phyloP scores from a whole-genome alignment of 2,888 invertebrate species.

The Tenthredo distinguenda region DNA sequence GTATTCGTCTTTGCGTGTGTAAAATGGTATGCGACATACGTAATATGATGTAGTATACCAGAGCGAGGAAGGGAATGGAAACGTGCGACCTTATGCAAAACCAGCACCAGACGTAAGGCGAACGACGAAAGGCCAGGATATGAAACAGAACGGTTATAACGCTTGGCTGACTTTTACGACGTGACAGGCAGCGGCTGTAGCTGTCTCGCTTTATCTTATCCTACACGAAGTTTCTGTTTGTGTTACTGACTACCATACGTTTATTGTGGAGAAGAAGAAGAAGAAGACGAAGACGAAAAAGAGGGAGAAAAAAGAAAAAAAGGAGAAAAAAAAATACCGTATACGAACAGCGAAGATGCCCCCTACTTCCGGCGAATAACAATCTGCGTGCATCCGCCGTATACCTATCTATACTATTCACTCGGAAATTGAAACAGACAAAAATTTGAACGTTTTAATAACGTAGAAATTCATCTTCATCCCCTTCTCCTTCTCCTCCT shows the following conservation, averaged over 20 bases:
- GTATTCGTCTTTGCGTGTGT: not conserved
- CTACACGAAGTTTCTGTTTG: constrained; percentile 12
- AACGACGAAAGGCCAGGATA: constrained; percentile 42
- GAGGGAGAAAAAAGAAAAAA: not conserved
- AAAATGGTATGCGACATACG: not conserved
- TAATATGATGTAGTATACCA: not conserved
- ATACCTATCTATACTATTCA: not conserved
- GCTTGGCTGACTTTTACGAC: constrained; percentile 49
- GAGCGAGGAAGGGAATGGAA: not conserved
- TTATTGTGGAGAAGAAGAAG: constrained; percentile 36
- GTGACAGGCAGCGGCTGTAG: constrained; percentile 40
- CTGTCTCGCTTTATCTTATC: constrained; percentile 35
- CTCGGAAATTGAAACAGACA: constrained; percentile 3
- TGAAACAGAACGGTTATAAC: constrained; percentile 50
- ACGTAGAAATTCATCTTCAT: not conserved
- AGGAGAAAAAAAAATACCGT: not conserved
- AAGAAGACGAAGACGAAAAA: constrained; percentile 19
- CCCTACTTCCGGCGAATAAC: constrained; percentile 38
- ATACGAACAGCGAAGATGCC: constrained; percentile 38
- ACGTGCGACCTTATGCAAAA: constrained; percentile 29
- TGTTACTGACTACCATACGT: constrained; percentile 10
- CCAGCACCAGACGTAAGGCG: constrained; percentile 6
- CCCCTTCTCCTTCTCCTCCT: not conserved
- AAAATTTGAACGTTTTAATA: not conserved
- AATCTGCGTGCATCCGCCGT: constrained; percentile 21